These are phyloP conservation scores for Acrossocheilus fasciatus DNA, from an alignment of 2,797 vertebrate genomes.

Conservation along the genomic window DNA sequence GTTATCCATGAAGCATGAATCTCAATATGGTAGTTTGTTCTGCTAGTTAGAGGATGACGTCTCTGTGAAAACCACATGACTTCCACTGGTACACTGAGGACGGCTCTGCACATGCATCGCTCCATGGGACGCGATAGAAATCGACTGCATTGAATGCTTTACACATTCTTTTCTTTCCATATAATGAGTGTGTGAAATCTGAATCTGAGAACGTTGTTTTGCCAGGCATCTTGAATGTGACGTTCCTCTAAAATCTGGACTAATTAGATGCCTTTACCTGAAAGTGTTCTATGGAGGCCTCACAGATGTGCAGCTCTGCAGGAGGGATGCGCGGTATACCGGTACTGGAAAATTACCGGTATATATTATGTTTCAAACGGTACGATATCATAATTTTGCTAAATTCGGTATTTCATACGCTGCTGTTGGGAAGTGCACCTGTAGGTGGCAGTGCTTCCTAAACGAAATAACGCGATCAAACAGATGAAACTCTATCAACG, in stretches of 20 bases:
- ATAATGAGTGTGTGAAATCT: neutral
- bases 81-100: neutral
- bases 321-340: too few species aligned
- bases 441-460: too few species aligned
- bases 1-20: constrained; percentile 25
- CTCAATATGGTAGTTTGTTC: neutral
- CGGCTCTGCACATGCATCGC: neutral
- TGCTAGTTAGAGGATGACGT: neutral
- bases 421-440: too few species aligned
- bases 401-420: too few species aligned
- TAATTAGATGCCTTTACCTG: neutral
- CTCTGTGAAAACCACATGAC: neutral
- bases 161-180: neutral
- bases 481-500: too few species aligned
- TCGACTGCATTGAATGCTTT: neutral
- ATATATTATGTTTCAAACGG: too few species aligned
- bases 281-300: neutral
- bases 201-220: neutral
- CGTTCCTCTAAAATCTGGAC: neutral
- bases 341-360: too few species aligned
- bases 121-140: neutral
- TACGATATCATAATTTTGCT: too few species aligned
- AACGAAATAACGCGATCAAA: too few species aligned
- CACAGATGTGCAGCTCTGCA: neutral
- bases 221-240: neutral